A percentile compares a stretch with the other conserved stretches of the same genome.
Conservation (phyloP, 2,113 vertebrate genomes). For the Emydocephalus ijimae region DNA sequence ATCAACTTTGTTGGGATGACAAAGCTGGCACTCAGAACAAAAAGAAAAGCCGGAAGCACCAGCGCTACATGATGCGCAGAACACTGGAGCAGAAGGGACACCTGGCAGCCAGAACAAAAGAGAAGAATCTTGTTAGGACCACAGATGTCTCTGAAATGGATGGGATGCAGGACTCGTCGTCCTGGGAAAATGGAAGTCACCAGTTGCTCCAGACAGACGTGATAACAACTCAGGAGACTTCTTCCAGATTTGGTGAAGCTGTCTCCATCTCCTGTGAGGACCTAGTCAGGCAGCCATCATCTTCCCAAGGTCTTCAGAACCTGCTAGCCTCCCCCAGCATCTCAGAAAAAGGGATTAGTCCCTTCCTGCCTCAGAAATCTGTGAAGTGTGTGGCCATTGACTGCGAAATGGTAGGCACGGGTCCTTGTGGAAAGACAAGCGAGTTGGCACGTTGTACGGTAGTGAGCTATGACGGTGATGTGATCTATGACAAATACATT, state of each 20-base stretch:
- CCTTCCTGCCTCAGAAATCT: constrained; percentile 38
- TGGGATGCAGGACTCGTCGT: accelerated
- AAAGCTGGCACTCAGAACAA: constrained; percentile 49
- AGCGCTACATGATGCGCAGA: constrained; percentile 67
- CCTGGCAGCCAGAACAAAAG: background rate
- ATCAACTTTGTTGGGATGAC: background rate
- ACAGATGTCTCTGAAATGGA: accelerated
- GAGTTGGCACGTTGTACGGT: constrained; percentile 91
- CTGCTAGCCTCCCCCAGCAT: constrained; percentile 65
- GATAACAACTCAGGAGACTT: background rate
- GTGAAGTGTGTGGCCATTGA: constrained; percentile 83
- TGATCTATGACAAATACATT: constrained; percentile 89
- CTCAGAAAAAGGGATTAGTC: constrained; percentile 50
- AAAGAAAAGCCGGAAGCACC: constrained; percentile 69
- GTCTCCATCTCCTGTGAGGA: background rate
- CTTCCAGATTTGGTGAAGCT: background rate
- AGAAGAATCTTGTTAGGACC: background rate
- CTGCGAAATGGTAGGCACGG: constrained; percentile 98
- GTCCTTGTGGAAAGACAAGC: constrained; percentile 74
- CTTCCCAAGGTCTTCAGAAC: constrained; percentile 60
- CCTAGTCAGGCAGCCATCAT: constrained; percentile 17
- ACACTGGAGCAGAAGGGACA: constrained; percentile 62
- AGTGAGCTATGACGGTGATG: constrained; percentile 80
- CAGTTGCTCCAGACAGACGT: accelerated
- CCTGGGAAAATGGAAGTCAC: background rate